Conservation (phyloP, 2,797 vertebrate genomes). For the Enteromius mattozi region DNA sequence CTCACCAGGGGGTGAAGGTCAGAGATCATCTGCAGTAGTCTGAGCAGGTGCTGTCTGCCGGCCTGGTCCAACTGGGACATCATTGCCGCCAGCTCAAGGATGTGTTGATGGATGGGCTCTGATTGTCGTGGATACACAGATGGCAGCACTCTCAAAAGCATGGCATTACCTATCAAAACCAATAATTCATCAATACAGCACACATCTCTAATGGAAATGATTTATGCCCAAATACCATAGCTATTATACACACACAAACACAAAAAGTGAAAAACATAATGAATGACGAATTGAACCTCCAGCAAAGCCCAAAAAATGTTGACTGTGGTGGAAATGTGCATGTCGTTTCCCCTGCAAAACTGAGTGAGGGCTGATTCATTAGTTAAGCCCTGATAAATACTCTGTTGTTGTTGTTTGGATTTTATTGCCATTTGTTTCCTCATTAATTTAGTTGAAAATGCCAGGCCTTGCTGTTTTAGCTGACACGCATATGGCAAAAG, state of each 20-base stretch:
- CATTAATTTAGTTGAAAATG: conserved; percentile 1
- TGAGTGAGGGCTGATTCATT: conserved; percentile 27
- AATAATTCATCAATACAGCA: conserved; percentile 16
- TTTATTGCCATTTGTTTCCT: conserved; percentile 2
- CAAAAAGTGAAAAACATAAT: neutral
- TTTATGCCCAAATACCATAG: neutral
- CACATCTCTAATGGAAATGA: neutral
- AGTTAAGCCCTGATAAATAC: conserved; percentile 18
- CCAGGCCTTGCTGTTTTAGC: conserved; percentile 3
- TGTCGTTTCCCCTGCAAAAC: conserved; percentile 17
- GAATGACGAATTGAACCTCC: neutral
- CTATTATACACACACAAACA: neutral
- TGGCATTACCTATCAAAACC: conserved; percentile 82
- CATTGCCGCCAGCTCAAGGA: conserved; percentile 81
- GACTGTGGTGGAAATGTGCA: conserved; percentile 10
- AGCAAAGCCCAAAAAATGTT: neutral
- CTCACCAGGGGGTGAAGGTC: conserved; percentile 86
- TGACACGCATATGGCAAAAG: neutral
- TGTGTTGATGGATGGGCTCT: conserved; percentile 77
- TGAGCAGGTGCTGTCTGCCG: conserved; percentile 88
- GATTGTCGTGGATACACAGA: conserved; percentile 87
- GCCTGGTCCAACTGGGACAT: conserved; percentile 82
- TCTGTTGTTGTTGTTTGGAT: conserved; percentile 2
- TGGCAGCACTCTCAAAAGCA: conserved; percentile 89
- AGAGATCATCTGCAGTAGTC: conserved; percentile 86